Evolutionary conservation across 1,140 invertebrate species (phyloP).

Genomic region (Bemisia tabaci): DNA sequence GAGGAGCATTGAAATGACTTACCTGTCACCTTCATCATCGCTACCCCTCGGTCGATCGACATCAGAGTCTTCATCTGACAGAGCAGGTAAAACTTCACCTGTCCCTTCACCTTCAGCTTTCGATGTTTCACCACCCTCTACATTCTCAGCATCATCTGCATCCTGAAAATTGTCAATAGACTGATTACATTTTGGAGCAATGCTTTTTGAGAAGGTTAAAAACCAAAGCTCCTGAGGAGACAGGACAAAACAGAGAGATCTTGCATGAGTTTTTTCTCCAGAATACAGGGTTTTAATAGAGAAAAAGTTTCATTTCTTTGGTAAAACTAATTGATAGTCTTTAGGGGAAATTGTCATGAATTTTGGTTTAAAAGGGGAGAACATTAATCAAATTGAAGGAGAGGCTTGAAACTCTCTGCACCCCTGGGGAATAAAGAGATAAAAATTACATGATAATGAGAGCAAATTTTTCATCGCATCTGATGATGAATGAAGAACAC

Average conservation of each 20-base stretch:
- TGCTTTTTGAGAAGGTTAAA: too few relatives aligned
- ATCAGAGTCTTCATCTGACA: constrained; percentile 30
- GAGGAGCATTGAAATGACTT: too few relatives aligned
- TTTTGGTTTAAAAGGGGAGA: too few relatives aligned
- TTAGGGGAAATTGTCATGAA: too few relatives aligned
- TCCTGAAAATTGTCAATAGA: constrained; percentile 18
- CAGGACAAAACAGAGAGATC: background rate
- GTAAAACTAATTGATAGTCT: background rate
- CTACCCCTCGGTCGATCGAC: constrained; percentile 36
- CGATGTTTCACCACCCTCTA: constrained; percentile 9
- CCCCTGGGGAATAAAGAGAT: too few relatives aligned
- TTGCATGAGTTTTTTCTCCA: background rate
- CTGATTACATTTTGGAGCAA: too few relatives aligned
- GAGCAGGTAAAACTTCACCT: constrained; percentile 10
- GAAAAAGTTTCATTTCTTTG: background rate
- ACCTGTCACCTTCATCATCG: constrained; percentile 23
- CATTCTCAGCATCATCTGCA: constrained; percentile 25
- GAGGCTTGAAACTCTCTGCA: too few relatives aligned
- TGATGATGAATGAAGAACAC: too few relatives aligned
- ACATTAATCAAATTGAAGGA: too few relatives aligned
- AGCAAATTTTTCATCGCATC: too few relatives aligned
- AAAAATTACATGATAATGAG: too few relatives aligned
- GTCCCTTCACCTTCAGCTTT: constrained; percentile 7
- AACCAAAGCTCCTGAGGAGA: too few relatives aligned
- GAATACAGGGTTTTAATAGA: background rate